Evolutionary conservation across 2,113 vertebrate species (phyloP), one percentile per base, ranked within the genome.

Genomic region (Pseudorhombus dupliciocellatus): DNA sequence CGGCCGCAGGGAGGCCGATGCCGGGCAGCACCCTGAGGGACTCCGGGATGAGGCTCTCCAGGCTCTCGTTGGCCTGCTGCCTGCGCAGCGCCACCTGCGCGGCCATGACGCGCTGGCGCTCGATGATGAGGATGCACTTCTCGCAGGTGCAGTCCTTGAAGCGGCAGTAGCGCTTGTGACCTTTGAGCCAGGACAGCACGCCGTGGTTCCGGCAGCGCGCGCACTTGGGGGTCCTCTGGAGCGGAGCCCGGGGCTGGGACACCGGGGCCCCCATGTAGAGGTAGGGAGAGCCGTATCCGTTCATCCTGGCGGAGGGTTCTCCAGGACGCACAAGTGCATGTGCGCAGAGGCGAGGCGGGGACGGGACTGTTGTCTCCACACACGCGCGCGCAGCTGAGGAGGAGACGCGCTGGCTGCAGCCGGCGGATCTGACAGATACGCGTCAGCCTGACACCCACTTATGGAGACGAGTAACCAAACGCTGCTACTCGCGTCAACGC

Each of bases 101-200:
- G 20, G 97, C 97, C 97, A 98, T 98, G 67, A 98, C 96, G 81
- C 97, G 93, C 94, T 98, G 97, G 48, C 97, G 90, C 93, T 98
- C 97, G 88, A 98, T 97, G 91, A 98, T 98, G 44, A 98, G 95
- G 92, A 98, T 97, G 93, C 97, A 98, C 83, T 98, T 98, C 88
- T 98, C 97, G 87, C 97, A 98, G 71, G 96, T 95, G 92, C 97
- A 98, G 94, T 98, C 97, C 89, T 98, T 98, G 93, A 98, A 98
- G 89, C 97, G 96, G 83, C 97, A 98, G 92, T 97, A 98, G 63
- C 97, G 95, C 84, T 98, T 98, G 94, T 98, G 96, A 54, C 97
- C 97, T 85, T 98, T 98, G 64, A 98, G 95, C 96, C 97, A 98
- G 28, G 96, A 98, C 11, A 98, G 94, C 79, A 98, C 96, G 31